Evolutionary conservation across 2,113 vertebrate species (phyloP).

Genomic region (Gorsachius goisagi): DNA sequence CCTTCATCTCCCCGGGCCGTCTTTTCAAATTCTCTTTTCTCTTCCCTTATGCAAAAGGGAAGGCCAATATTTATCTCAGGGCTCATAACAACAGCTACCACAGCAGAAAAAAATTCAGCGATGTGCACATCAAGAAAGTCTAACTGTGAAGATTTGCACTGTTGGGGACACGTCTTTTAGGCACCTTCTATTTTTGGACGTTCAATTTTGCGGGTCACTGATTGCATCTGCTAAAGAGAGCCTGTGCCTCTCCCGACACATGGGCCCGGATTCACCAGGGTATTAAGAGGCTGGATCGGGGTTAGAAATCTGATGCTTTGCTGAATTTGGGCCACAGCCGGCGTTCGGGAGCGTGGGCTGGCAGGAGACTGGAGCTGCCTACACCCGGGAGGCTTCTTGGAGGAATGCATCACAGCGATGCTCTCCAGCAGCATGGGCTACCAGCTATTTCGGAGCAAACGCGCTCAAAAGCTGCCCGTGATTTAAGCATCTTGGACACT

Average conservation of each 20-base stretch:
- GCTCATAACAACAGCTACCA: not conserved
- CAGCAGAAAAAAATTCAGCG: not conserved
- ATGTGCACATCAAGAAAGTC: too few species aligned
- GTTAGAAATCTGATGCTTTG: not conserved
- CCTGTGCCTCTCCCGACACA: not conserved
- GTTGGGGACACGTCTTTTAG: not conserved
- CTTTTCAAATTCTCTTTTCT: not conserved
- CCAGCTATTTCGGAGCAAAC: not conserved
- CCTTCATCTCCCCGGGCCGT: not conserved
- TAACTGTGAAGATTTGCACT: not conserved
- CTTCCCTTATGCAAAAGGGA: not conserved
- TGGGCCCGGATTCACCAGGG: not conserved
- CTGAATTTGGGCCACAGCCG: not conserved
- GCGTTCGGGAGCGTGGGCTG: not conserved
- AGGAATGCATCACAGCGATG: fast-evolving
- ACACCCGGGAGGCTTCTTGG: not conserved
- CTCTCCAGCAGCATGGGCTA: not conserved
- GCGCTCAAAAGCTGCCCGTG: not conserved
- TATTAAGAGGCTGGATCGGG: not conserved
- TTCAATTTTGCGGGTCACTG: not conserved
- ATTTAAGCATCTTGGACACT: not conserved
- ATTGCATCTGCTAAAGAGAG: not conserved
- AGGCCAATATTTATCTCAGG: not conserved
- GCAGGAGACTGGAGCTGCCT: not conserved
- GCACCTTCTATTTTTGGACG: not conserved